Conservation (phyloP, 2,113 vertebrate genomes). For the Brachyhypopomus gauderio region DNA sequence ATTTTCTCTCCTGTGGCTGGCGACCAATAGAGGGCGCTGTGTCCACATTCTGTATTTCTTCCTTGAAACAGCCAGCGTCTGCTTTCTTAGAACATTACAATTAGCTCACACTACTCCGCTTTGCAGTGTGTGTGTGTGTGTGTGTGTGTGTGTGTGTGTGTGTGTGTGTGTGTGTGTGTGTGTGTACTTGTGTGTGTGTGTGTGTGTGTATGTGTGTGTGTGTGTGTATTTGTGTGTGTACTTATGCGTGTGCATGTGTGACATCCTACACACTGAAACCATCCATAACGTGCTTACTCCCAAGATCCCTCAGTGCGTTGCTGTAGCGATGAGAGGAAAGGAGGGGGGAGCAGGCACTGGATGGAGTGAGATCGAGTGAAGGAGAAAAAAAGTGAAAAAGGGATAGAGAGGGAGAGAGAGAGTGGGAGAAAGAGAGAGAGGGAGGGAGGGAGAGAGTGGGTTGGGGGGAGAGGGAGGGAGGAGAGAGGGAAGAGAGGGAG, state of each 20-base stretch:
- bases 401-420: slow-evolving; percentile 3
- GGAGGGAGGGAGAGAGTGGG: slow-evolving; percentile 15
- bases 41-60: background rate
- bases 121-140: slow-evolving; percentile 4
- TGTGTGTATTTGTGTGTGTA: background rate
- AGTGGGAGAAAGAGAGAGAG: background rate
- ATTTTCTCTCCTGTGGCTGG: slow-evolving; percentile 1
- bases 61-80: background rate
- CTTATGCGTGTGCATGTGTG: too few species aligned
- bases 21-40: slow-evolving; percentile 30
- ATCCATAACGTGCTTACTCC: slow-evolving; percentile 12
- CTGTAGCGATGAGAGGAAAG: slow-evolving; percentile 38
- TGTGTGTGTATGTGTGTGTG: slow-evolving; percentile 7
- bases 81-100: background rate
- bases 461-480: background rate
- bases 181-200: background rate
- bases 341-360: slow-evolving; percentile 23
- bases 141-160: slow-evolving; percentile 12
- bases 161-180: background rate
- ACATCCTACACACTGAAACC: slow-evolving; percentile 2
- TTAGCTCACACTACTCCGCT: background rate
- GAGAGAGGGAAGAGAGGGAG: background rate
- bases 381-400: slow-evolving; percentile 7
- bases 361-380: slow-evolving; percentile 19
- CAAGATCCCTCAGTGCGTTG: slow-evolving; percentile 21